Evolutionary conservation across 1,140 invertebrate genomes (phyloP), one percentile per base, ranked within the genome.

Genomic region (Meloidogyne exigua): DNA sequence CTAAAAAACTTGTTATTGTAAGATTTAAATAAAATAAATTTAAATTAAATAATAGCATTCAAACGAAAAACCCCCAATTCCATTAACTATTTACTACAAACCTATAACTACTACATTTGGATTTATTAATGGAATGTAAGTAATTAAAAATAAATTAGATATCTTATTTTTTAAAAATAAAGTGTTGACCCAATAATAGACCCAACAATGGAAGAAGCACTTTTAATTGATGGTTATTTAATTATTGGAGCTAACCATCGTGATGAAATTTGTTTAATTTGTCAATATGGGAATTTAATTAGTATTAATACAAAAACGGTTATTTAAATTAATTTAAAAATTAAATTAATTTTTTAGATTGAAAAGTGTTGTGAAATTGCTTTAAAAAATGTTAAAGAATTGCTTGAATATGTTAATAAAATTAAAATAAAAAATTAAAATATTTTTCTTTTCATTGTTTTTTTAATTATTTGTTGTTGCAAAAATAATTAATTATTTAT

Each of bases 131-230:
- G 77, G 78, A 79, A 79, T 79, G 75, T 77, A 28, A 79, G 76
- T 79, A 36, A 64, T 23, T 64, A 23, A 39, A 39, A 39, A 4
- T 39, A 18, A 26, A 25, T n/a, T n/a, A n/a, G 18, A 62, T 62
- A n/a, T 26, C 10, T 11, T 10, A 12, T 71, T 44, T 13, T 11
- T 70, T 44, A 25, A 57, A 18, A 25, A 75, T 39, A 7, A 26
- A 77, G 76, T 36, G 78, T 81, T n/a, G 77, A 79, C 44, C 77
- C 77, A 68, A 79, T 79, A 36, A 66, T 79, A 9, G 77, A 79
- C 66, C 77, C 77, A 23, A 39, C 63, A 18, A 39, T 57, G 66
- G 68, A 49, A 21, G 77, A 79, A 80, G 21, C 44, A 1, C 15
- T 65, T 12, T 65, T 69, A 26, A 49, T 79, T 11, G 49, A 70